Evolutionary conservation across 1,140 invertebrate species (phyloP).

Genomic region (Vanessa atalanta): DNA sequence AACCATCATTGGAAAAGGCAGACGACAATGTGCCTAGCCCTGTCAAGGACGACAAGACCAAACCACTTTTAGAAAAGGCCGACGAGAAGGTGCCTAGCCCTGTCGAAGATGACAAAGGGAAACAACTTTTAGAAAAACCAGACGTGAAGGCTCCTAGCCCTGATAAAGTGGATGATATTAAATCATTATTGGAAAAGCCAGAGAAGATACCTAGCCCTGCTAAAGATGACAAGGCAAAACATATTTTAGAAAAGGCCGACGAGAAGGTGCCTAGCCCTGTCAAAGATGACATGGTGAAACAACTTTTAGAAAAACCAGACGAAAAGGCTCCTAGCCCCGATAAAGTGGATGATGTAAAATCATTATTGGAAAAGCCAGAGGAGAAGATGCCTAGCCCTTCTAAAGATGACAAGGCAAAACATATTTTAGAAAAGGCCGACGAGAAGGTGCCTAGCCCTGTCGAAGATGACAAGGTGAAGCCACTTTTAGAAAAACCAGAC

Average conservation of each 20-base stretch:
- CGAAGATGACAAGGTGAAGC: neutral
- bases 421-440: neutral
- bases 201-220: no score
- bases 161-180: neutral
- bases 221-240: no score
- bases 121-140: no score
- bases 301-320: no score
- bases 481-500: neutral
- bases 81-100: no score
- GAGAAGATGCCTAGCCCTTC: neutral
- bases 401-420: neutral
- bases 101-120: no score
- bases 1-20: no score
- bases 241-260: neutral
- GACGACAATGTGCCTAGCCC: no score
- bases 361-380: neutral
- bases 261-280: slow-evolving; percentile 22
- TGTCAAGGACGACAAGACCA: no score
- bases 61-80: no score
- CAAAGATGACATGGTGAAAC: no score
- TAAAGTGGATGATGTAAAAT: neutral
- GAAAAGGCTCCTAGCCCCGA: neutral
- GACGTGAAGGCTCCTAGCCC: no score
- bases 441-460: slow-evolving; percentile 15
- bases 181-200: neutral